Evolutionary conservation across 2,113 vertebrate species (phyloP).

Genomic region (Lasiurus borealis): DNA sequence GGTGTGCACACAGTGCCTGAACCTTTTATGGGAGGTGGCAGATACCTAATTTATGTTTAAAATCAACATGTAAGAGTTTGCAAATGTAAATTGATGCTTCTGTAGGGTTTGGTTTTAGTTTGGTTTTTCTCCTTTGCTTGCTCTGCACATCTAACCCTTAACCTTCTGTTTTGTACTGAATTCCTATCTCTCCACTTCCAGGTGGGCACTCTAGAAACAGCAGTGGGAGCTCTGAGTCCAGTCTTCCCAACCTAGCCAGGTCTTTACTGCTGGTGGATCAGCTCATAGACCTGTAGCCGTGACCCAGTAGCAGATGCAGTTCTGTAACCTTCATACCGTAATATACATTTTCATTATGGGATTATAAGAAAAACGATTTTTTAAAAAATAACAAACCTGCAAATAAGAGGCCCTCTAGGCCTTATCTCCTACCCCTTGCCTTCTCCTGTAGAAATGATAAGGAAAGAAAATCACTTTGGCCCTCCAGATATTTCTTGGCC

Average conservation of each 20-base stretch:
- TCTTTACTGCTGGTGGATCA: conserved; percentile 99
- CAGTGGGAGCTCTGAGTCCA: conserved; percentile 99
- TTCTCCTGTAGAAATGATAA: conserved; percentile 82
- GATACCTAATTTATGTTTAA: conserved; percentile 34
- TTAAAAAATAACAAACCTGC: conserved; percentile 61
- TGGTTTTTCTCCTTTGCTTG: conserved; percentile 77
- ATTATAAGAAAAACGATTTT: conserved; percentile 84
- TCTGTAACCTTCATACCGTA: conserved; percentile 87
- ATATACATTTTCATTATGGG: conserved; percentile 84
- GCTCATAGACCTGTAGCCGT: conserved; percentile 99
- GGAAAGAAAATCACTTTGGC: conserved; percentile 74
- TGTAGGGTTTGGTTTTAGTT: conserved; percentile 72
- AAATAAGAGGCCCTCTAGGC: conserved; percentile 77
- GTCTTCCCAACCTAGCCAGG: conserved; percentile 99
- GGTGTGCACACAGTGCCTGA: conserved; percentile 21
- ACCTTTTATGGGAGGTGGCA: conserved; percentile 51
- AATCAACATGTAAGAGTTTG: conserved; percentile 61
- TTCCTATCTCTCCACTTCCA: conserved; percentile 94
- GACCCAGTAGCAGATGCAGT: conserved; percentile 89
- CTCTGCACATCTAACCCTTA: conserved; percentile 85
- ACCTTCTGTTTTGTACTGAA: conserved; percentile 88
- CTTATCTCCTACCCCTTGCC: conserved; percentile 67
- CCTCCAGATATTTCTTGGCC: conserved; percentile 78
- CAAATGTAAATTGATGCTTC: conserved; percentile 71
- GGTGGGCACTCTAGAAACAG: conserved; percentile 99